Evolutionary conservation across 2,113 vertebrate species (phyloP).

Genomic region (Hippolais icterina): DNA sequence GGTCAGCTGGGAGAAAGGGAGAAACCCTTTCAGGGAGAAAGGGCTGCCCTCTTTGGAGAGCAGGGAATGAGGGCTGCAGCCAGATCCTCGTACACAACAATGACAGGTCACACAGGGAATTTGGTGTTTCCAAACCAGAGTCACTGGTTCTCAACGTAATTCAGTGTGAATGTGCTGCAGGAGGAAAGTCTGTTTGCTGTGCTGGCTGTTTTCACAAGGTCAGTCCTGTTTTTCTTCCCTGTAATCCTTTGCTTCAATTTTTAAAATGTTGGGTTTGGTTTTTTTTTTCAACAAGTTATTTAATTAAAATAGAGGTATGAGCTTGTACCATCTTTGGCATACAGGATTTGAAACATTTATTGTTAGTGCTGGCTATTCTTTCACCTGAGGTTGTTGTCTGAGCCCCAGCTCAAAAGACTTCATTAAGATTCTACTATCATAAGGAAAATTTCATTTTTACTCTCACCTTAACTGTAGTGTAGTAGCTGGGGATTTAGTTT

Average conservation of each 20-base stretch:
- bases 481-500: not conserved
- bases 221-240: not conserved
- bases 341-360: not conserved
- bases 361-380: not conserved
- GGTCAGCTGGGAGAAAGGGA: not conserved
- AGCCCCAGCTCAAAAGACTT: not conserved
- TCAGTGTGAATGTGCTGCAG: not conserved
- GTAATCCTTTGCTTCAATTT: not conserved
- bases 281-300: not conserved
- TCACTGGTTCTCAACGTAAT: not conserved
- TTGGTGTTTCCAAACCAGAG: not conserved
- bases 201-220: not conserved
- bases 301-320: not conserved
- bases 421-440: not conserved
- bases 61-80: not conserved
- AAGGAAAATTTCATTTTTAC: not conserved
- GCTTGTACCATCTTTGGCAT: not conserved
- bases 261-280: accelerated
- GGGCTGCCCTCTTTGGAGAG: not conserved
- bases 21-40: too few species aligned
- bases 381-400: not conserved
- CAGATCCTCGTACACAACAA: not conserved
- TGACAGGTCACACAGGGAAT: not conserved
- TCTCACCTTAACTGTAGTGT: not conserved
- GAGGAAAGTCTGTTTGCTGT: not conserved